Base-by-base conservation (phyloP, 2,888 invertebrate genomes). In the Plutella xylostella region DNA sequence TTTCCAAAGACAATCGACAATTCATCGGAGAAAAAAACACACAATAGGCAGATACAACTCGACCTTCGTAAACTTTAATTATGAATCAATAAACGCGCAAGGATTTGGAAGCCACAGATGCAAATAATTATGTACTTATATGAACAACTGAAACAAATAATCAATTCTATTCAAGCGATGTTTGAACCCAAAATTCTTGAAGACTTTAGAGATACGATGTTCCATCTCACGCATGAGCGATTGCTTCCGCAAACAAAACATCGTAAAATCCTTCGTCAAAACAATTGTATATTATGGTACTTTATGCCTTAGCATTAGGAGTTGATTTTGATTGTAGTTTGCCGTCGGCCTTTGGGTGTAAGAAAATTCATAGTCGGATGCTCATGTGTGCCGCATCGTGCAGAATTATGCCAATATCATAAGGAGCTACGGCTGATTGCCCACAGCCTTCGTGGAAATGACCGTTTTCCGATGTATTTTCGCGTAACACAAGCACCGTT, bases 401-500 rank as follows among this genome's bases (percentile, higher is more conserved):
- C 64, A 65, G 70, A 73, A 74, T 78, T 75, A 70, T 83, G 82
- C 82, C 83, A 82, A 82, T 83, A 83, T 72, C 80, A 79, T 73
- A 70, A 42, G 45, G 48, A 43, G 48, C 66, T 61, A 49, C 65
- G 79, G 60, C 60, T 82, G 73, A 83, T 82, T 59, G 82, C 82
- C 54, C 63, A 46, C 57, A 74, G 72, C 83, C 83, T 83, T 82
- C 82, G 58, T 4, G 48, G 35, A 60, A 77, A 78, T 72, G 61
- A 65, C 65, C 52, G 72, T 75, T 75, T 80, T 79, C 82, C 82
- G 75, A 60, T 68, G 68, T 74, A 79, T 80, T 83, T 82, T 77
- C 76, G 70, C 65, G 63, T 65, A 63, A 62, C 60, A 40, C 14
- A 22, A 25, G 61, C 61, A 61, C 61, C 65, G 66, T 72, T 71